Evolutionary conservation across 2,888 invertebrate genomes (phyloP).

Genomic region (Drosophila conformis): DNA sequence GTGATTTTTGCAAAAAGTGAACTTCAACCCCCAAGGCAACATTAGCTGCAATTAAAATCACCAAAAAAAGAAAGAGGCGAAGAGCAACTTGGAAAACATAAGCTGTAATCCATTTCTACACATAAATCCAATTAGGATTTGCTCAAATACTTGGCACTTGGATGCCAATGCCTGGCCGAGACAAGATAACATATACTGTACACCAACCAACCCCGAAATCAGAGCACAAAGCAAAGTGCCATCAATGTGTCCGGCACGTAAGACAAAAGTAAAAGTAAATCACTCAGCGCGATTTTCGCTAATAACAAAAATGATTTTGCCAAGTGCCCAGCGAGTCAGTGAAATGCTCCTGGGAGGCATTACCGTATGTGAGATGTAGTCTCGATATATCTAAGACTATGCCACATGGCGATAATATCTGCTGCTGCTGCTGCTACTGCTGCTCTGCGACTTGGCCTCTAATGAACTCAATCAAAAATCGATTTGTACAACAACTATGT

Average conservation of each 20-base stretch:
- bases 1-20: constrained; percentile 10
- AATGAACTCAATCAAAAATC: constrained; percentile 84
- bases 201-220: constrained; percentile 46
- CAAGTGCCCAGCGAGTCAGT: constrained; percentile 47
- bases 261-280: constrained; percentile 81
- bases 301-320: constrained; percentile 82
- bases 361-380: constrained; percentile 49
- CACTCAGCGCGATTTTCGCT: constrained; percentile 81
- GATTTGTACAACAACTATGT: constrained; percentile 73
- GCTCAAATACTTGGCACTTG: constrained; percentile 65
- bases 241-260: constrained; percentile 41
- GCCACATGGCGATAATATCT: constrained; percentile 62
- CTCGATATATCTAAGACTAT: constrained; percentile 23
- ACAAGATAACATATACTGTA: constrained; percentile 50
- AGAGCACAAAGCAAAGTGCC: constrained; percentile 54
- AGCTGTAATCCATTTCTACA: constrained; percentile 79
- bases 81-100: constrained; percentile 58
- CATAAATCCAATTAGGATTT: constrained; percentile 82
- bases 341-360: constrained; percentile 79
- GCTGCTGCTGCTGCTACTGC: constrained; percentile 4
- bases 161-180: constrained; percentile 50
- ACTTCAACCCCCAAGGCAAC: constrained; percentile 11
- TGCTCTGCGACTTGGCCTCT: constrained; percentile 53
- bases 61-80: constrained; percentile 20
- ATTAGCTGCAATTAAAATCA: constrained; percentile 63